Evolutionary conservation across 2,888 invertebrate species (phyloP).

Genomic region (Ophonus ardosiacus): DNA sequence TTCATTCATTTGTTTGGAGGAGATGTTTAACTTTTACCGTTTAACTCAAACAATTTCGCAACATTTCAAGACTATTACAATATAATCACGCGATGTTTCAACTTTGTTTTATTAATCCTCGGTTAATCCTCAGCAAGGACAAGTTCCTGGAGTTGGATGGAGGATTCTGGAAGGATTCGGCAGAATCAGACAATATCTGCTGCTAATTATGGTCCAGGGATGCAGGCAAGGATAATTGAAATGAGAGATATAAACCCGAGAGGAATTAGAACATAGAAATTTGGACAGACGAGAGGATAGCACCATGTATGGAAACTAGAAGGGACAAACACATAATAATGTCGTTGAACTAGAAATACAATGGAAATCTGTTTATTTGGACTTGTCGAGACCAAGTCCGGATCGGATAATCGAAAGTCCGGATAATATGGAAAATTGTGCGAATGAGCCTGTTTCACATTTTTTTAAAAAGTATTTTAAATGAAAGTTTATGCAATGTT

Average conservation of each 20-base stretch:
- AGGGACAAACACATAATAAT: background rate
- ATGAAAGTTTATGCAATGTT: no score
- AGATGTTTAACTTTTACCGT: constrained; percentile 46
- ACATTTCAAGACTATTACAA: constrained; percentile 39
- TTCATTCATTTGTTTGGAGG: constrained; percentile 35
- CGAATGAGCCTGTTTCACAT: no score
- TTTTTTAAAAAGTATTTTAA: no score
- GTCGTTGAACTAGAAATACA: no score
- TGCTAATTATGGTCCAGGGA: constrained; percentile 34
- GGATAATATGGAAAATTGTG: no score
- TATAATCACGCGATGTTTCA: constrained; percentile 44
- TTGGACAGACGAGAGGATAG: background rate
- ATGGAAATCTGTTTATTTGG: no score
- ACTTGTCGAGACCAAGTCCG: no score
- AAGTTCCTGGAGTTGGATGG: constrained; percentile 10
- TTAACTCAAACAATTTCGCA: constrained; percentile 37
- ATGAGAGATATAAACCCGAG: background rate
- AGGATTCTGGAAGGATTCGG: background rate
- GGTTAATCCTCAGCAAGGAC: constrained; percentile 3
- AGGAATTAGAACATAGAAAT: background rate
- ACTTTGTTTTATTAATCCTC: constrained; percentile 46
- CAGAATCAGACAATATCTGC: background rate
- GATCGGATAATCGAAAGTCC: no score
- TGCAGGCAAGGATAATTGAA: constrained; percentile 27
- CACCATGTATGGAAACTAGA: background rate